Base-by-base conservation (phyloP, 2,797 vertebrate species). In the Enteromius afrohamiltoni region DNA sequence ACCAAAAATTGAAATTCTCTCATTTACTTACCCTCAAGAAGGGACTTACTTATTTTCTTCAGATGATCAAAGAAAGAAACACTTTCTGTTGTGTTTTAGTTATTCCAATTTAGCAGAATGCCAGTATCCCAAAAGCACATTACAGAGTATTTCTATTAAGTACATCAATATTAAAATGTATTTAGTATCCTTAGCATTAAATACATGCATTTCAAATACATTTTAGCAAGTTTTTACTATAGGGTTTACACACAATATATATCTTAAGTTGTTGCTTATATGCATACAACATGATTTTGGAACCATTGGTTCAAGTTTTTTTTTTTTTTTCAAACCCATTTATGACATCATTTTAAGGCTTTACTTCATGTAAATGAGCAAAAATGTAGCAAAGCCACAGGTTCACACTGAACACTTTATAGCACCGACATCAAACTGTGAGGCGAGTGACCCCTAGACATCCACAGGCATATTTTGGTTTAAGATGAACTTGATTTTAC, bases 401-500 rank as follows among this genome's bases (percentile, higher is more conserved):
- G 77, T 78, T 87, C 86, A 80, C 81, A 62, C 29, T 76, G 68
- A 86, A 73, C 83, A 86, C 60, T 85, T 79, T 67, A 86, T 49
- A 37, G 75, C 77, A 37, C 82, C 40, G 77, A 84, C 67, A 76
- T 73, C 84, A 78, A 76, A 83, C 53, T 67, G 68, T 67, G 67
- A 83, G 80, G 53, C 69, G 26, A 82, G 80, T 77, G 73, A 76
- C 82, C 88, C 82, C 75, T 73, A 87, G 85, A 88, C 83, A 87
- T 81, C 83, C 84, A 71, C 29, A 82, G 76, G 83, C 77, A 77
- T 77, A 29, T 85, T 85, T 86, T 68, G 64, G 55, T 85, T 86
- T 83, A 86, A 87, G 82, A 86, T 79, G 31, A 82, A 82, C 71
- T 85, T 89, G 76, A 78, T 86, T 89, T 89, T 87, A 85, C 85